phyloP scores from a whole-genome alignment of 1,140 invertebrate genomes.

The Oreohelix idahoensis region DNA sequence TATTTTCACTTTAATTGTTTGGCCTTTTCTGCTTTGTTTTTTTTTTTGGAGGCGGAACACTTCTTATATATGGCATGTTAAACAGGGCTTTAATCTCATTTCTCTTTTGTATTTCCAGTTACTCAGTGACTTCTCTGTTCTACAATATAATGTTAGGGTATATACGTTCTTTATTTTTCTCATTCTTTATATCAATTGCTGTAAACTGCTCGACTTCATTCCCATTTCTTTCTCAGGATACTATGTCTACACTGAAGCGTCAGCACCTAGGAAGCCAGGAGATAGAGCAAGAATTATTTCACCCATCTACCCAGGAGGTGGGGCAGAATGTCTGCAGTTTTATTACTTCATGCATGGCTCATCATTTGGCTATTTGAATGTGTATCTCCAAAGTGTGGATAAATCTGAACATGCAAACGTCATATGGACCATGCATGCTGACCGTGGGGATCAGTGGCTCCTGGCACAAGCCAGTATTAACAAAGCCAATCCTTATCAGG shows the following conservation, averaged over 20 bases:
- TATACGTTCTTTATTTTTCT: too few species aligned
- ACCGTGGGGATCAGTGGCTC: constrained; percentile 62
- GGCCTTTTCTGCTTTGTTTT: too few species aligned
- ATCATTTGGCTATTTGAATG: constrained; percentile 58
- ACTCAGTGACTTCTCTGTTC: too few species aligned
- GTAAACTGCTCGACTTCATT: too few species aligned
- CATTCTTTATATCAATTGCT: too few species aligned
- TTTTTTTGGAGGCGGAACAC: too few species aligned
- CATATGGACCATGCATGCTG: constrained; percentile 48
- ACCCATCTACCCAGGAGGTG: constrained; percentile 49
- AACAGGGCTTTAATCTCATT: too few species aligned
- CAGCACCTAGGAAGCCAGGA: constrained; percentile 39
- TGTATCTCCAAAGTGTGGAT: constrained; percentile 51
- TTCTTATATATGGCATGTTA: too few species aligned
- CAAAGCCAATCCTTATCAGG: constrained; percentile 29
- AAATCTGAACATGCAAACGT: not conserved
- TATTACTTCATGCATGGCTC: constrained; percentile 83
- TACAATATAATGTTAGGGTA: too few species aligned
- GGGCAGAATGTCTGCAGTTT: constrained; percentile 68
- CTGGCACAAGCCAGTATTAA: constrained; percentile 54
- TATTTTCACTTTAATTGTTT: too few species aligned
- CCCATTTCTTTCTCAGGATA: constrained; percentile 48
- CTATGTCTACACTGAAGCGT: constrained; percentile 62
- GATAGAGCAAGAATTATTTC: constrained; percentile 62
- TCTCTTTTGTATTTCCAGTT: too few species aligned